A percentile compares a stretch with the other conserved stretches of the same genome.
phyloP scores from a whole-genome alignment of 2,113 vertebrate species.

The Sinocyclocheilus anshuiensis region DNA sequence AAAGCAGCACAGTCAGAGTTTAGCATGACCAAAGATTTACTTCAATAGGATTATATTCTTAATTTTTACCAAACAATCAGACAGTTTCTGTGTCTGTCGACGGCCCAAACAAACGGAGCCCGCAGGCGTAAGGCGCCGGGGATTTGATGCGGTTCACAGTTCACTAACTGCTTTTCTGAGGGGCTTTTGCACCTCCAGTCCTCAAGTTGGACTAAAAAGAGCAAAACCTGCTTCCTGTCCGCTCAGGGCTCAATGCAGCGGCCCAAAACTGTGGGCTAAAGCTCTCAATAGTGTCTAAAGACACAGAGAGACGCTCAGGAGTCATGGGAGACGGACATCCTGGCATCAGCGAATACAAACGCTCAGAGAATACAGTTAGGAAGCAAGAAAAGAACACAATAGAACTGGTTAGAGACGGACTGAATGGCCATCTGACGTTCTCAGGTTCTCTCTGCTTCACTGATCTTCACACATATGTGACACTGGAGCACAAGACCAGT shows the following conservation, averaged over 20 bases:
- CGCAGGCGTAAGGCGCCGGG: slow-evolving; percentile 60
- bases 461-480: not conserved
- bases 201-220: slow-evolving; percentile 54
- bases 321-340: slow-evolving; percentile 15
- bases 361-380: slow-evolving; percentile 22
- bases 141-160: slow-evolving; percentile 83
- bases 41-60: slow-evolving; percentile 83
- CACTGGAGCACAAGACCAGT: too few species aligned
- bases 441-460: slow-evolving; percentile 20
- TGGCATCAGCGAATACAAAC: slow-evolving; percentile 37
- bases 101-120: slow-evolving; percentile 72
- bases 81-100: slow-evolving; percentile 74
- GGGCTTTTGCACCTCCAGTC: slow-evolving; percentile 59
- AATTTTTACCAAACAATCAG: slow-evolving; percentile 78
- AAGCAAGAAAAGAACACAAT: slow-evolving; percentile 2
- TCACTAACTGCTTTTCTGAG: slow-evolving; percentile 77
- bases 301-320: not conserved
- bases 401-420: not conserved
- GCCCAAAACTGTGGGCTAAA: slow-evolving; percentile 11
- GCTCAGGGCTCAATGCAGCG: slow-evolving; percentile 42
- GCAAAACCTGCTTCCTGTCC: slow-evolving; percentile 26
- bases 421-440: slow-evolving; percentile 19
- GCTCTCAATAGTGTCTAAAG: slow-evolving; percentile 31
- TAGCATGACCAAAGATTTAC: slow-evolving; percentile 74
- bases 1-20: slow-evolving; percentile 71